Percentiles rank a stretch among this genome's conserved stretches.
Evolutionary conservation across 2,797 vertebrate species (phyloP).

Genomic region (Perodicticus potto): DNA sequence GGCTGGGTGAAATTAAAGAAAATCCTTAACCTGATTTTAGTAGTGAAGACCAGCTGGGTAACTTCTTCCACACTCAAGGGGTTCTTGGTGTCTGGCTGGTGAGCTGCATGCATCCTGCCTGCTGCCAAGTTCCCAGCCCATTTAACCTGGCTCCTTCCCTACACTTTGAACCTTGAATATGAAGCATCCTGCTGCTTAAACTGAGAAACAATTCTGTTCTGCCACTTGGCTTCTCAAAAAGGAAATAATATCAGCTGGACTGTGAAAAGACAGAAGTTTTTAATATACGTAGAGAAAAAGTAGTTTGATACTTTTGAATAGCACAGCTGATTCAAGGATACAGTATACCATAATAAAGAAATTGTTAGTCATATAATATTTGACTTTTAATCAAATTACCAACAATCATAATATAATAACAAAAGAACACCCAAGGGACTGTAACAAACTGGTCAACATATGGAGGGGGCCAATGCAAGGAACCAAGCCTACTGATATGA

Average conservation of each 20-base stretch:
- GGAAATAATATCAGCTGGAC: not conserved
- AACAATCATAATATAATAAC: constrained; percentile 34
- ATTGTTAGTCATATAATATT: constrained; percentile 13
- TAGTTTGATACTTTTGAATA: not conserved
- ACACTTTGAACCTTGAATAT: not conserved
- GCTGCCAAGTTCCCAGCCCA: not conserved
- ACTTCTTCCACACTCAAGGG: not conserved
- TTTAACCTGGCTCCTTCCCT: not conserved
- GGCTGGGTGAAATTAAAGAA: not conserved
- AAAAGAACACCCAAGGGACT: too few relatives aligned
- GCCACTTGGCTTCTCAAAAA: not conserved
- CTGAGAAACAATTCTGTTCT: constrained; percentile 34
- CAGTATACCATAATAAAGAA: not conserved
- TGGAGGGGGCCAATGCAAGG: too few relatives aligned
- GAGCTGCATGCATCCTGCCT: not conserved
- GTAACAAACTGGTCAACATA: too few relatives aligned
- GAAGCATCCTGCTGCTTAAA: not conserved
- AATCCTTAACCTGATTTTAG: not conserved
- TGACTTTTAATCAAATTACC: constrained; percentile 6
- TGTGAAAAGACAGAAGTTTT: not conserved
- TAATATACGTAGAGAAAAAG: not conserved
- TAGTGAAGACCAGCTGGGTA: not conserved
- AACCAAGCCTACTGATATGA: too few relatives aligned
- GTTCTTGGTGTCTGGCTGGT: not conserved
- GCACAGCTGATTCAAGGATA: not conserved